Conservation (phyloP, 2,797 vertebrate species). For the Oophaga sylvatica region DNA sequence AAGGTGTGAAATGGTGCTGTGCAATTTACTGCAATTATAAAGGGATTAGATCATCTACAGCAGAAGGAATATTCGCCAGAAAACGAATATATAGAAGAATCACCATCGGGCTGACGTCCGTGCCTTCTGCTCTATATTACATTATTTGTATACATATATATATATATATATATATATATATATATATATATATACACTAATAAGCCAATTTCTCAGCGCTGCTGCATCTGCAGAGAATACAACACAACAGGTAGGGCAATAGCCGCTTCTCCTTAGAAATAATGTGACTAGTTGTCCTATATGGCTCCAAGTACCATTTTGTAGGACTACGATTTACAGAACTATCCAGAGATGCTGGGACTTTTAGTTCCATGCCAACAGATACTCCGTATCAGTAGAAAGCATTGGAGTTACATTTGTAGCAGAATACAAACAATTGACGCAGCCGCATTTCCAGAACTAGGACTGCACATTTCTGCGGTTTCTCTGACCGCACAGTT, state of each 20-base stretch:
- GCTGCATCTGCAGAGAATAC: background rate
- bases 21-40: slow-evolving; percentile 18
- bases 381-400: background rate
- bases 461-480: no score
- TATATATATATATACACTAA: no score
- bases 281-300: background rate
- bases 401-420: no score
- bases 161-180: no score
- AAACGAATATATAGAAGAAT: background rate
- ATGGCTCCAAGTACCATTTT: background rate
- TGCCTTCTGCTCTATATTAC: no score
- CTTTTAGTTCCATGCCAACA: background rate
- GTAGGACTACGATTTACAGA: no score
- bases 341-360: background rate
- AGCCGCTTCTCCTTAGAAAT: background rate
- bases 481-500: background rate
- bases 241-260: background rate
- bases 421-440: no score
- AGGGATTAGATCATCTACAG: slow-evolving; percentile 20
- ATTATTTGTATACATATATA: no score
- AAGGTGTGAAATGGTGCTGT: slow-evolving; percentile 33
- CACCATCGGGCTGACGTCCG: no score
- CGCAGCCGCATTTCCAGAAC: no score
- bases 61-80: no score
- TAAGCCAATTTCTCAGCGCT: no score